Base-by-base conservation (phyloP, 2,888 invertebrate species). In the Dasypolia templi region DNA sequence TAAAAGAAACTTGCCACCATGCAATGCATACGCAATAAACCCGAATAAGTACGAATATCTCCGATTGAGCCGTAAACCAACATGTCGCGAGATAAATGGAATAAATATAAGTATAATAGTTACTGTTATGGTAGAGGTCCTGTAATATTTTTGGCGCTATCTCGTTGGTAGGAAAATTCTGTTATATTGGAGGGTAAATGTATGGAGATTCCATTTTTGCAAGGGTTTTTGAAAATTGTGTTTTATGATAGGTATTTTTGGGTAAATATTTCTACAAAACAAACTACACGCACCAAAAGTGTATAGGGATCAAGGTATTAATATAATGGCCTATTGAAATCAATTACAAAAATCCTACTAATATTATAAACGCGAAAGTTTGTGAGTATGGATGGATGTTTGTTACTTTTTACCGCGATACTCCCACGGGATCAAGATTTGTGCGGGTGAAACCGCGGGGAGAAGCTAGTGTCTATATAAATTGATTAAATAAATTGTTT, bases 1-100 rank as follows among this genome's bases (percentile, higher is more conserved):
- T 95, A 95, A 94, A 95, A 95, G 94, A 93, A 94, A 94, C 92
- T 93, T 89, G 87, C 91, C 88, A 89, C 89, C 92, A 90, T 89
- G 92, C 93, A 93, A 93, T 94, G 95, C 95, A 95, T 95, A 94
- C 90, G 83, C 86, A 93, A 92, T 91, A 53, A 53, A n/a, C 55
- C 64, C 35, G 86, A 88, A 91, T 79, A 72, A 71, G 66, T 71
- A 67, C 75, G 84, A 81, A 84, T 77, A 83, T 64, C 39, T 73
- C 74, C 77, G 81, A 87, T 91, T 90, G 89, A 90, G 83, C 89
- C 90, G 87, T 93, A 92, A 91, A 93, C 89, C 84, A 86, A 86
- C 74, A 88, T 91, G 91, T 89, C 90, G 88, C 59, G 67, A 86
- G 88, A 91, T 90, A 90, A 89, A 90, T 84, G 87, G 86, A 86